A percentile compares a stretch with the other conserved stretches of the same genome.
phyloP scores from a whole-genome alignment of 2,797 vertebrate genomes.

The Premnoplex brunnescens region DNA sequence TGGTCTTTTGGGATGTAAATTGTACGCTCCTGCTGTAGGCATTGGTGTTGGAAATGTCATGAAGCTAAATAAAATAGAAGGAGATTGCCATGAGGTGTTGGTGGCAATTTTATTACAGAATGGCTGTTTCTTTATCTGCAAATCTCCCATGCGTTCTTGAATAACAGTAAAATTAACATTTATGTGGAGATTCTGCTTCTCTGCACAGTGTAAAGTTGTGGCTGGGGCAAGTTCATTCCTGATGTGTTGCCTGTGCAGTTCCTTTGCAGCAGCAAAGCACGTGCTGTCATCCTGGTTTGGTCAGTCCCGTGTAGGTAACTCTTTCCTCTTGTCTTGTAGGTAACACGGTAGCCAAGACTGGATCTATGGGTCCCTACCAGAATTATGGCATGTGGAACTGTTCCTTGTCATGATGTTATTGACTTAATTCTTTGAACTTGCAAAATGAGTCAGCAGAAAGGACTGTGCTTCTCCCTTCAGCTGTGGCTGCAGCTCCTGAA shows the following conservation, averaged over 20 bases:
- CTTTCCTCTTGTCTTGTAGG: constrained; percentile 78
- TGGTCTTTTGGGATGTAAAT: neutral
- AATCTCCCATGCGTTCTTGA: neutral
- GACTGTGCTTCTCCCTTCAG: neutral
- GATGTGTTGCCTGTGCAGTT: neutral
- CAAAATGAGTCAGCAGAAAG: neutral
- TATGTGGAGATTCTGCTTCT: neutral
- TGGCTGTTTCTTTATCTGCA: neutral
- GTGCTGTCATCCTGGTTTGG: neutral
- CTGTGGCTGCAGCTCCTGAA: neutral
- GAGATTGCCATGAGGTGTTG: neutral
- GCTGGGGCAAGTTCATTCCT: neutral
- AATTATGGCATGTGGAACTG: neutral
- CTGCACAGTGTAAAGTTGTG: neutral
- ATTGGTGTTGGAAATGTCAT: neutral
- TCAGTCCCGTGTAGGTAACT: neutral
- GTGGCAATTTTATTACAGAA: neutral
- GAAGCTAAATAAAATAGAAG: neutral
- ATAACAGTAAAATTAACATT: neutral
- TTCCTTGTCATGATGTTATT: neutral
- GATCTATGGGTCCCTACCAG: neutral
- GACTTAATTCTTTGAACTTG: constrained; percentile 11
- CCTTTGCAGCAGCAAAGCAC: neutral
- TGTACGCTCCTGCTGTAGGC: neutral
- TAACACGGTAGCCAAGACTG: constrained; percentile 90